Evolutionary conservation across 2,888 invertebrate genomes (phyloP).

Genomic region (Eustalomyia histrio): DNA sequence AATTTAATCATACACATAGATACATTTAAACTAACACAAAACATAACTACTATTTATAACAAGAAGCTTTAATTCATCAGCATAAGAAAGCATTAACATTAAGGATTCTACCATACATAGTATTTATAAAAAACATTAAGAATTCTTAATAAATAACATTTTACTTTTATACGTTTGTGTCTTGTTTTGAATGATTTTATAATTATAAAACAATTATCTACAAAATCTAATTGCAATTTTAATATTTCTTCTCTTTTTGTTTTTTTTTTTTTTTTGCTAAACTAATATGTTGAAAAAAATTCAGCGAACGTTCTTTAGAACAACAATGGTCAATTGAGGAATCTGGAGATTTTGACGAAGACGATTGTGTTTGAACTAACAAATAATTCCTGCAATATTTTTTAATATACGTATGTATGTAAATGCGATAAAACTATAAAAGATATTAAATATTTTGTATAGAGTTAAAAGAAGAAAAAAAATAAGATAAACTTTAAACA

Average conservation of each 20-base stretch:
- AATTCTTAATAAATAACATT: conserved; percentile 30
- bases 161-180: conserved; percentile 50
- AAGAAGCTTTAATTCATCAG: conserved; percentile 1
- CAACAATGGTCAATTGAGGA: conserved; percentile 66
- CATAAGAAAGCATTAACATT: background rate
- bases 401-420: background rate
- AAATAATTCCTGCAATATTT: conserved; percentile 34
- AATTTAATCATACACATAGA: background rate
- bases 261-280: conserved; percentile 11
- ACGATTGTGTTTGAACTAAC: conserved; percentile 58
- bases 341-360: conserved; percentile 64
- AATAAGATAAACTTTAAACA: conserved; percentile 27
- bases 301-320: conserved; percentile 63
- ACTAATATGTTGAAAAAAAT: background rate
- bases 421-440: conserved; percentile 36
- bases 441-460: conserved; percentile 30
- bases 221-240: conserved; percentile 12
- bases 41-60: conserved; percentile 7
- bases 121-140: background rate
- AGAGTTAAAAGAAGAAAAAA: conserved; percentile 6
- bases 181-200: conserved; percentile 58
- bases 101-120: background rate
- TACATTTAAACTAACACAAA: background rate
- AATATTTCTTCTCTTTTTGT: conserved; percentile 7
- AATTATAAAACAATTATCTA: background rate